These are phyloP conservation scores for Stegophylla sp. DNA, from an alignment of 2,888 invertebrate genomes.

Conservation along the genomic window DNA sequence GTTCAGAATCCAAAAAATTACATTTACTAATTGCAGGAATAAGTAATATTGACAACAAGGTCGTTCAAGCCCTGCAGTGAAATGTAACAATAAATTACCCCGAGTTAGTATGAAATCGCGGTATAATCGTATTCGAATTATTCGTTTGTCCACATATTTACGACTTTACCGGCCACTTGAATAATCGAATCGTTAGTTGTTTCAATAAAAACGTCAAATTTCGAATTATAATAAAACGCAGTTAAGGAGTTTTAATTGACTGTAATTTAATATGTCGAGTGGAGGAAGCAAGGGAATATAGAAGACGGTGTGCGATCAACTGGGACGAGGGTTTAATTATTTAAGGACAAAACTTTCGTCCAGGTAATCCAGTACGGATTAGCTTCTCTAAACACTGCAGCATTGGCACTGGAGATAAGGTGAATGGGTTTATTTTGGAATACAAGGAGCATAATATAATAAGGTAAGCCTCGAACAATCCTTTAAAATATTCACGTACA, in stretches of 20 bases:
- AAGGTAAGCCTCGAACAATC: slow-evolving; percentile 16
- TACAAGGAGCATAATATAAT: slow-evolving; percentile 25
- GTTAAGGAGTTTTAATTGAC: slow-evolving; percentile 35
- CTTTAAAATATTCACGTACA: not conserved
- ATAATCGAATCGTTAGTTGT: not conserved
- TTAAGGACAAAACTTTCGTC: slow-evolving; percentile 42
- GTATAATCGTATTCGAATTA: too few species aligned
- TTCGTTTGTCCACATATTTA: too few species aligned
- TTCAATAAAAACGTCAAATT: slow-evolving; percentile 46
- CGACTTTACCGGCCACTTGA: slow-evolving; percentile 2
- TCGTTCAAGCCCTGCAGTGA: too few species aligned
- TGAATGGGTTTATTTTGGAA: slow-evolving; percentile 34
- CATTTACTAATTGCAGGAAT: too few species aligned
- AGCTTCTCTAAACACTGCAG: slow-evolving; percentile 19
- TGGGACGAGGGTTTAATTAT: slow-evolving; percentile 35
- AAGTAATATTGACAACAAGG: too few species aligned
- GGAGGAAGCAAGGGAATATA: not conserved
- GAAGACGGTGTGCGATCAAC: not conserved
- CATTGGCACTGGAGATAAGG: slow-evolving; percentile 48
- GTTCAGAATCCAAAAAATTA: too few species aligned
- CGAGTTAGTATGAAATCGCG: too few species aligned
- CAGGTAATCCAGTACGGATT: slow-evolving; percentile 46
- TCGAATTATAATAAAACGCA: slow-evolving; percentile 17
- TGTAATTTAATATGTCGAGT: slow-evolving; percentile 14
- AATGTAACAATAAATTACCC: too few species aligned